phyloP scores from a whole-genome alignment of 1,140 invertebrate genomes.

The Cryptotermes secundus region DNA sequence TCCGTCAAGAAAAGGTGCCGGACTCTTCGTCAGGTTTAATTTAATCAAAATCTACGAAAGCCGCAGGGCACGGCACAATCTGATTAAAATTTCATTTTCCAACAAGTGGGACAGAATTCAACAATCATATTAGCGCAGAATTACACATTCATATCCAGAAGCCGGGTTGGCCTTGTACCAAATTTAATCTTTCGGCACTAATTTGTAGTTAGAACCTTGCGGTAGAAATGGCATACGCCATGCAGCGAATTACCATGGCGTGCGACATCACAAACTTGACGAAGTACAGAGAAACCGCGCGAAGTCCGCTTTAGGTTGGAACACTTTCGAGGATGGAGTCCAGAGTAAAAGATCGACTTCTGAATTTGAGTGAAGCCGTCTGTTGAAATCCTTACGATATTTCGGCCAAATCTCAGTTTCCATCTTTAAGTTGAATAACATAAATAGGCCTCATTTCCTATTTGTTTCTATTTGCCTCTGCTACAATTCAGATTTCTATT shows the following conservation, averaged over 20 bases:
- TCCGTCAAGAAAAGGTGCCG: neutral
- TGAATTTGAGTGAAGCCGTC: too few species aligned
- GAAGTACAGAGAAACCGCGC: neutral
- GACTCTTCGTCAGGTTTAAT: neutral
- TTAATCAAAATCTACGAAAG: neutral
- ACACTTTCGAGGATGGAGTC: too few species aligned
- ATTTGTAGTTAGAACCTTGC: neutral
- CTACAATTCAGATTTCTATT: too few species aligned
- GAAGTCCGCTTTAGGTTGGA: neutral
- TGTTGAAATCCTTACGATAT: too few species aligned
- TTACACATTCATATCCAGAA: constrained; percentile 4
- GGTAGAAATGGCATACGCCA: neutral
- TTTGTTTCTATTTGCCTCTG: too few species aligned
- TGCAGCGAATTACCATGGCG: neutral
- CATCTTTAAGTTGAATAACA: too few species aligned
- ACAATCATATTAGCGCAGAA: constrained; percentile 5
- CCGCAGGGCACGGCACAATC: neutral
- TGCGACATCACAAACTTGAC: neutral
- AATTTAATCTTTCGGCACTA: neutral
- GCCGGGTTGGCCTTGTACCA: neutral
- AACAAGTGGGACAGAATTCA: constrained; percentile 7
- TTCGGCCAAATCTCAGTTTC: too few species aligned
- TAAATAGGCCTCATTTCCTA: too few species aligned
- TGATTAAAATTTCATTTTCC: constrained; percentile 18
- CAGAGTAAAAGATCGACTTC: too few species aligned